Evolutionary conservation across 53 echinoderm and acorn worm species (phyloP), one percentile per base, ranked within the genome.

Genomic region (Astropecten irregularis): DNA sequence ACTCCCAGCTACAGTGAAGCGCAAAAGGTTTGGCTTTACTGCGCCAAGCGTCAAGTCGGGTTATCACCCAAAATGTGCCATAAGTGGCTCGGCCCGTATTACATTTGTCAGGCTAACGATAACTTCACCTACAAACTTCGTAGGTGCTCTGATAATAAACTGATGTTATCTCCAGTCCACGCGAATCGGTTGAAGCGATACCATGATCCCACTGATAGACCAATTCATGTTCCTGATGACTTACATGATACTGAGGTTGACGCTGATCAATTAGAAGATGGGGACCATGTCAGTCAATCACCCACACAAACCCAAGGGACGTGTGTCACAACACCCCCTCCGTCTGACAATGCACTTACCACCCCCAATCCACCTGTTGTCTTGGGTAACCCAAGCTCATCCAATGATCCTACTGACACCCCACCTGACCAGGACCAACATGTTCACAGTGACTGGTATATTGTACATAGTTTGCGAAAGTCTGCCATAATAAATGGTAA

Each of bases 81-180:
- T 7, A 67, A 73, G 53, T 88, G 88, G 88, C 46, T 74, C 3
- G 88, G 74, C 20, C 88, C 88, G 18, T 88, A 83, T 46, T 88
- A 88, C 29, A 72, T 88, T 13, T 66, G 64, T 30, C 44, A 70
- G 23, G 34, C 72, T 6, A 25, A 56, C 20, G 79, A 68, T 19
- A 87, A 87, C 42, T 85, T 70, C 38, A 85, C 85, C 9, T 33
- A 46, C 30, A 76, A 52, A 52, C 53, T 52, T 52, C 16, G 53
- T 18, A 52, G 53, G 19, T 52, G 53, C 16, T 9, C 8, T 19
- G 53, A 52, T 52, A 52, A 52, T 18, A 52, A 52, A 52, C 53
- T 52, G 6, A 52, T 52, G 53, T 52, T 52, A 18, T 52, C 53
- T 19, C 53, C 19, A 52, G 53, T 52, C 19, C 15, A 52, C 11